phyloP scores from a whole-genome alignment of 2,797 vertebrate species.

The Lagorchestes hirsutus region DNA sequence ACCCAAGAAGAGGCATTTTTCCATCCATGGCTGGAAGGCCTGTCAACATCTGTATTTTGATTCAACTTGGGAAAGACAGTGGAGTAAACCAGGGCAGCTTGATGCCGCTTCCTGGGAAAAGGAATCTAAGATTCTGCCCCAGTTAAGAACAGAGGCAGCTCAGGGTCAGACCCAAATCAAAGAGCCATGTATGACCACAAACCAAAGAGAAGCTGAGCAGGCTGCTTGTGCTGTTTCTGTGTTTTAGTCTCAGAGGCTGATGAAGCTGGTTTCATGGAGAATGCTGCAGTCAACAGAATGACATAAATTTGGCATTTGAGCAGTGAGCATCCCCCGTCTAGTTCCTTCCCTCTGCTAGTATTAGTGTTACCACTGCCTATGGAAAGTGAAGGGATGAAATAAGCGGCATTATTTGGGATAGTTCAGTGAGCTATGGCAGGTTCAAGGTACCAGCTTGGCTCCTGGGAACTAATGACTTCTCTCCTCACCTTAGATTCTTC shows the following conservation, averaged over 20 bases:
- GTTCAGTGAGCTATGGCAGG: neutral
- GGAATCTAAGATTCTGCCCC: neutral
- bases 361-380: neutral
- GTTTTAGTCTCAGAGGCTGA: neutral
- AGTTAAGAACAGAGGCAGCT: neutral
- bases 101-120: conserved; percentile 27
- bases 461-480: neutral
- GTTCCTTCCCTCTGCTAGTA: no score
- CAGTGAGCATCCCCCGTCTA: neutral
- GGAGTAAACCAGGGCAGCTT: conserved; percentile 19
- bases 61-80: conserved; percentile 62
- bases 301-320: neutral
- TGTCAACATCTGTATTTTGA: conserved; percentile 84
- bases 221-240: no score
- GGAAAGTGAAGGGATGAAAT: neutral
- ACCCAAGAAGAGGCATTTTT: conserved; percentile 79
- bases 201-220: neutral
- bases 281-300: neutral
- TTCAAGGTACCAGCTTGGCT: no score
- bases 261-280: neutral
- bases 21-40: conserved; percentile 81
- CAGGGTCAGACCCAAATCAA: neutral
- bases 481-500: no score
- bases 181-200: neutral
- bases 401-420: neutral